Base-by-base conservation (phyloP, 1,140 invertebrate species). In the Macrotrachela quadricornifera region DNA sequence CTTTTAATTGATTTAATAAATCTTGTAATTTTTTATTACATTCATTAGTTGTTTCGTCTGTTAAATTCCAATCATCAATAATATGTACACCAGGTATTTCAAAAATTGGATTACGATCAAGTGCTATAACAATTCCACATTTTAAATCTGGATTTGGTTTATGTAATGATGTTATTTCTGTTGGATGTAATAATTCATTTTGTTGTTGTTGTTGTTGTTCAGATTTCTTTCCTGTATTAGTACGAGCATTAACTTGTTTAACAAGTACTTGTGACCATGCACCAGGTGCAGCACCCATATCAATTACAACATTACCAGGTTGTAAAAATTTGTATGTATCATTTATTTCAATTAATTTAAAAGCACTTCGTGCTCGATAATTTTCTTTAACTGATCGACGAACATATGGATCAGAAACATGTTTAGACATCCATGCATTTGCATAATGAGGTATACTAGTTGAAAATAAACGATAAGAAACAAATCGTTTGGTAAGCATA, bases 271-370 rank as follows among this genome's bases (percentile, higher is more conserved):
- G 86, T 0, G 81, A 82, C 86, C 86, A 92, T 44, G 85, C 83
- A 0, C 91, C 92, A 21, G 91, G 92, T 13, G 86, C 79, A 18
- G 88, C 85, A 40, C 92, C 92, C 63, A 85, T 83, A 60, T 97
- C 92, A 2, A 97, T 68, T 2, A 96, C 83, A 16, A 75, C 70
- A 55, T 78, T 62, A 9, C 88, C 88, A 16, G 84, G 82, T 47
- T 71, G 68, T 0, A 96, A 64, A 49, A 96, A 74, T 36, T 80
- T 77, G 57, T 76, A 78, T 63, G 77, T 81, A 13, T 90, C 79
- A 67, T 96, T 77, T 17, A 97, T 90, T 76, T 97, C 86, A 14
- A 94, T 52, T n/a, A 97, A 66, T 71, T 97, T 97, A 63, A 87
- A 97, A 0, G 90, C 90, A 76, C 87, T 94, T 50, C 92, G 75